phyloP scores from a whole-genome alignment of 1,140 invertebrate species.

The Manduca sexta region DNA sequence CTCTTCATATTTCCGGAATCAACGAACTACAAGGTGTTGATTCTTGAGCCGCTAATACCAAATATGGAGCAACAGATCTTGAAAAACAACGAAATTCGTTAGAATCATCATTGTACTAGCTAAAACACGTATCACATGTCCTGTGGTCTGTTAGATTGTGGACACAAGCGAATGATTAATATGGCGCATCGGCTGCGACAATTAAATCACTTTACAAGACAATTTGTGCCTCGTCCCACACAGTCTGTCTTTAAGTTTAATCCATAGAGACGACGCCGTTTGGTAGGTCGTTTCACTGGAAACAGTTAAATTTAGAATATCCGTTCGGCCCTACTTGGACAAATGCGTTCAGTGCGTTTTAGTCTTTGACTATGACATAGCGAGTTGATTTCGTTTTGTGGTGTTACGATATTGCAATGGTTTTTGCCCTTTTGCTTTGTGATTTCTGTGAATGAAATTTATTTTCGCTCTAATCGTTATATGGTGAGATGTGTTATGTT shows the following conservation, averaged over 20 bases:
- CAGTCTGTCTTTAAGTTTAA: conserved; percentile 35
- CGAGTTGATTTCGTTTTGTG: not conserved
- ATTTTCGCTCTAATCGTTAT: too few species aligned
- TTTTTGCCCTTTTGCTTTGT: not conserved
- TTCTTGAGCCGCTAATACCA: not conserved
- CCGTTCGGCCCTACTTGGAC: conserved; percentile 61
- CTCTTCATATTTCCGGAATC: too few species aligned
- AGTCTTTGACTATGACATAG: conserved; percentile 33
- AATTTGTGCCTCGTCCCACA: conserved; percentile 43
- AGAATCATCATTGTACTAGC: too few species aligned
- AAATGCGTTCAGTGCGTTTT: conserved; percentile 51
- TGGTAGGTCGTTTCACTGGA: conserved; percentile 49
- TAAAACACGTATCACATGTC: too few species aligned
- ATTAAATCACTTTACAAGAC: conserved; percentile 63
- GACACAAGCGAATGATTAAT: conserved; percentile 32
- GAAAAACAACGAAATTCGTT: not conserved
- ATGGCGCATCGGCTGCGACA: conserved; percentile 32
- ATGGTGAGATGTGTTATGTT: too few species aligned
- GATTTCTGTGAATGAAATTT: too few species aligned
- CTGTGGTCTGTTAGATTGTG: too few species aligned
- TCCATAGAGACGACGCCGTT: conserved; percentile 38
- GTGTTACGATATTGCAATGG: not conserved
- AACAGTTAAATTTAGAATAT: conserved; percentile 69
- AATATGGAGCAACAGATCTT: not conserved
- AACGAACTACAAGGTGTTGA: too few species aligned